Evolutionary conservation across 2,797 vertebrate species (phyloP), one percentile per base, ranked within the genome.

Genomic region (Poeciliopsis gracilis): DNA sequence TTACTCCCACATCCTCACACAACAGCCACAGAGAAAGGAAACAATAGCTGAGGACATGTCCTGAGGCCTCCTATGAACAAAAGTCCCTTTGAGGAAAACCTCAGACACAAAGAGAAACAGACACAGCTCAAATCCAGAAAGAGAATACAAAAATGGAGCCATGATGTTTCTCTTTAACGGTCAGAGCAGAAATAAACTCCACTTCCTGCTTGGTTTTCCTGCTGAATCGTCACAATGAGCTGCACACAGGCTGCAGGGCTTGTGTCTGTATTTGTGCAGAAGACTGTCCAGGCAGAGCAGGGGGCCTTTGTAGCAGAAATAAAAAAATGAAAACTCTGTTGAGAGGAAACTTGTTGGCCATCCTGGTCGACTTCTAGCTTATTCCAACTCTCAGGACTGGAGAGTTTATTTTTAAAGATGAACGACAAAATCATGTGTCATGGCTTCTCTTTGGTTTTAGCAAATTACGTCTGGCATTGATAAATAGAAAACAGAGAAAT

Each of bases 151-250:
- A 20, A 6, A 5, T 47, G 12, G 28, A 38, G 28, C 9, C 2
- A 18, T n/a, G 9, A 6, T 23, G 0, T 25, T 59, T 74, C 43
- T 55, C 61, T 61, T 74, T 51, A 28, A 79, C 43, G 15, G 7
- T 1, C 1, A 82, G 77, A 71, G 55, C 3, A 72, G 23, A 77
- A 72, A 82, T 25, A 46, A 59, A 67, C 41, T 33, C 25, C 20
- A 80, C 73, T 81, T 88, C 87, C 73, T 76, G 59, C 0, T 84
- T 83, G 20, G 6, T n/a, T 66, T 73, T 80, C 55, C 53, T 80
- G 47, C 51, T 70, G 33, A 36, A 12, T 3, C 36, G 25, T 41
- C 23, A 6, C 9, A n/a, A 70, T 61, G 57, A 55, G 76, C 38
- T 61, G 25, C 7, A 33, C 12, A 16, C 55, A 59, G 43, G 51